Percentiles rank a stretch among this genome's conserved stretches.
These are phyloP conservation scores for Acipenser oxyrinchus DNA, from an alignment of 2,797 vertebrate species.

Conservation along the genomic window DNA sequence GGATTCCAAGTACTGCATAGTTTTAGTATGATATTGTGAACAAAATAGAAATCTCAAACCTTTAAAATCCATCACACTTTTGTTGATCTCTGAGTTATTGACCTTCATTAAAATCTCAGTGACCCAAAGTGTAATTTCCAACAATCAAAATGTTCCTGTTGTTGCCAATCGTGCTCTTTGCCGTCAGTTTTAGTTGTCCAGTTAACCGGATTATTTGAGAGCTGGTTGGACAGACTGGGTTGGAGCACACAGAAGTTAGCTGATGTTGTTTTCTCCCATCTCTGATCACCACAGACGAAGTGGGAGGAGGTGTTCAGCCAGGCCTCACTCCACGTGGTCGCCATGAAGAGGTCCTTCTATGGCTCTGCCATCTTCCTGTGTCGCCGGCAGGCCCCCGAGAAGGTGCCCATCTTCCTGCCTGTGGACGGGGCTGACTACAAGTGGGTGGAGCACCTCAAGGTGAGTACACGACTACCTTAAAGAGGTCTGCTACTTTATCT, in stretches of 20 bases:
- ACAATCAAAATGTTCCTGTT: too few species aligned
- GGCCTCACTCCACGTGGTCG: slow-evolving; percentile 60
- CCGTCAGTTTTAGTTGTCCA: too few species aligned
- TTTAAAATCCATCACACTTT: too few species aligned
- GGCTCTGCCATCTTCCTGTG: slow-evolving; percentile 82
- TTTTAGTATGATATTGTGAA: neutral
- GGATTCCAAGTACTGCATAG: too few species aligned
- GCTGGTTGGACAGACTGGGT: too few species aligned
- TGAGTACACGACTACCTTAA: slow-evolving; percentile 30
- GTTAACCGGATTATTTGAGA: too few species aligned
- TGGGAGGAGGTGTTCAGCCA: slow-evolving; percentile 72
- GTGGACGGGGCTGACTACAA: slow-evolving; percentile 67
- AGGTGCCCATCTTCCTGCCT: slow-evolving; percentile 58
- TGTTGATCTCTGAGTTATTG: too few species aligned
- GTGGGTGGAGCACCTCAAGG: slow-evolving; percentile 91
- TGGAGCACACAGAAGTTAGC: neutral
- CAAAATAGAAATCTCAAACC: too few species aligned
- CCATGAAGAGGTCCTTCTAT: slow-evolving; percentile 76
- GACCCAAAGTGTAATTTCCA: too few species aligned
- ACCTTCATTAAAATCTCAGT: too few species aligned
- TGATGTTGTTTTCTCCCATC: neutral
- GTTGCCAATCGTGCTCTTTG: too few species aligned
- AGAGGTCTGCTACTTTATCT: too few species aligned
- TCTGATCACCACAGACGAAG: slow-evolving; percentile 52
- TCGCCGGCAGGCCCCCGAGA: slow-evolving; percentile 41